Conservation (phyloP, 2,888 invertebrate species). For the Dolichopus griseipennis region DNA sequence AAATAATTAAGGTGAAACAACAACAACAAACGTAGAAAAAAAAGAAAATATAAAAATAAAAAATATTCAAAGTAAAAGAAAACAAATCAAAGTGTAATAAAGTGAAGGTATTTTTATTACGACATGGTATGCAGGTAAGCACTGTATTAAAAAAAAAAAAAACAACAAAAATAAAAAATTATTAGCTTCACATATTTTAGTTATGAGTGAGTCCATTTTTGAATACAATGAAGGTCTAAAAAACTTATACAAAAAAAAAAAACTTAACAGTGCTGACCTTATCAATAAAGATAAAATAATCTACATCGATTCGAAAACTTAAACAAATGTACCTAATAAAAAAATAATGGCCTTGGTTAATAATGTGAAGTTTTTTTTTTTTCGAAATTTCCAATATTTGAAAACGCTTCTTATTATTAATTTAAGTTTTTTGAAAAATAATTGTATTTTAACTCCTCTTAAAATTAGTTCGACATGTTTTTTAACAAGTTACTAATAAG, state of each 20-base stretch:
- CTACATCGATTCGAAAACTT: background rate
- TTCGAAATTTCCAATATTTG: background rate
- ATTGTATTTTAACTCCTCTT: no score
- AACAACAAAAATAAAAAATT: background rate
- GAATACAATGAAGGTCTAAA: no score
- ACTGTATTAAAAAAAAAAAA: background rate
- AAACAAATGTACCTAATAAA: background rate
- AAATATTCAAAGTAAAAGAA: no score
- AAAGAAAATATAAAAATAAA: no score
- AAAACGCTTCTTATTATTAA: background rate
- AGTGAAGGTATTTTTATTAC: conserved; percentile 4
- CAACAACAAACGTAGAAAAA: background rate
- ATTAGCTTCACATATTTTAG: background rate
- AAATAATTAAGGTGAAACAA: background rate
- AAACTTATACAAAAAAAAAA: background rate
- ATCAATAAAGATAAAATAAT: background rate
- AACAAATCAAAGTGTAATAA: background rate
- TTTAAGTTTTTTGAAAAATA: background rate
- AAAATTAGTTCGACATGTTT: no score
- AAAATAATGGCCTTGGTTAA: background rate
- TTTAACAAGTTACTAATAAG: no score
- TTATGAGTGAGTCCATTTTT: background rate
- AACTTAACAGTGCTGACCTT: background rate
- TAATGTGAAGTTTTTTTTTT: background rate
- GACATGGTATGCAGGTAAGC: background rate